Evolutionary conservation across 2,797 vertebrate species (phyloP).

Genomic region (Limosa lapponica): DNA sequence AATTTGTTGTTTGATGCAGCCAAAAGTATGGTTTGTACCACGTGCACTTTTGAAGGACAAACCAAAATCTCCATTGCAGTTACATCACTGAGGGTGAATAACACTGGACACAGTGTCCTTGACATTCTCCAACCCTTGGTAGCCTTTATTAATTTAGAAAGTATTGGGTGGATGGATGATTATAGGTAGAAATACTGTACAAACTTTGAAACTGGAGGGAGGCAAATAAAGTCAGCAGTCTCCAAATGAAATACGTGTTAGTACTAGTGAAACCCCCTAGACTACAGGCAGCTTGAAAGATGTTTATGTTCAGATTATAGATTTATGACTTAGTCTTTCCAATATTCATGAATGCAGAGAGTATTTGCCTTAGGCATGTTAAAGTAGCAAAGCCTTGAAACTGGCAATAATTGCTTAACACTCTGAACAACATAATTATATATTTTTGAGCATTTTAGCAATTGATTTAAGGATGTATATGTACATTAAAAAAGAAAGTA

Average conservation of each 20-base stretch:
- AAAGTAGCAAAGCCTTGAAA: constrained; percentile 48
- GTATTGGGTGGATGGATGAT: not conserved
- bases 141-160: constrained; percentile 49
- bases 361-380: constrained; percentile 64
- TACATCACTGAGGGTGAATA: not conserved
- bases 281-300: constrained; percentile 53
- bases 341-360: constrained; percentile 69
- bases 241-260: constrained; percentile 43
- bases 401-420: constrained; percentile 64
- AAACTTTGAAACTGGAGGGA: constrained; percentile 13
- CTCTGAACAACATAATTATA: constrained; percentile 57
- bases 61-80: not conserved
- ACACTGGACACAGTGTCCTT: not conserved
- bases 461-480: constrained; percentile 29
- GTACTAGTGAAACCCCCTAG: constrained; percentile 28
- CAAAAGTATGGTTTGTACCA: not conserved
- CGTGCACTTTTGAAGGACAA: not conserved
- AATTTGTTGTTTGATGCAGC: not conserved
- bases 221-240: constrained; percentile 45
- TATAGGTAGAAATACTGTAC: not conserved
- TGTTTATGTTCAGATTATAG: constrained; percentile 61
- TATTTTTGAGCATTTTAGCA: constrained; percentile 43
- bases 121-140: not conserved
- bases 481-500: not conserved
- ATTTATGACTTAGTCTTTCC: constrained; percentile 69